Conservation (phyloP, 2,113 vertebrate genomes). For the Leptodactylus fuscus region DNA sequence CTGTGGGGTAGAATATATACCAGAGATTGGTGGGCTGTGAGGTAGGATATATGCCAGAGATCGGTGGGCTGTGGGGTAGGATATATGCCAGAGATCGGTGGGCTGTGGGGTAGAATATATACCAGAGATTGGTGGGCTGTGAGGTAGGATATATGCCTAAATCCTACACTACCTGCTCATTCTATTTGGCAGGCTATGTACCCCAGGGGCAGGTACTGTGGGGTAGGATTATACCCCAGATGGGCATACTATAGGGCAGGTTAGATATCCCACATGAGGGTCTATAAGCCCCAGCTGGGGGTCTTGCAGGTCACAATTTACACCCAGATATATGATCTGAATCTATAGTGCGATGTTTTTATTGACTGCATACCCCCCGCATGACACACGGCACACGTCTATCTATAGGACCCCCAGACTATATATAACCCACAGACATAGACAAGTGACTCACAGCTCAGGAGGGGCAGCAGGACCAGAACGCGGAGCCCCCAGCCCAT, state of each 20-base stretch:
- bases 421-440: neutral
- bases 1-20: neutral
- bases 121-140: neutral
- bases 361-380: neutral
- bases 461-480: conserved; percentile 1
- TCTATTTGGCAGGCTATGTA: too few relatives aligned
- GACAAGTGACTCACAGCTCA: conserved; percentile 37
- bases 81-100: neutral
- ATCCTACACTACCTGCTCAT: too few relatives aligned
- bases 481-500: conserved; percentile 8
- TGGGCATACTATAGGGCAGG: too few relatives aligned
- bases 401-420: neutral
- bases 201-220: too few relatives aligned
- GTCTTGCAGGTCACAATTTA: too few relatives aligned
- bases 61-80: neutral
- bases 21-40: too few relatives aligned
- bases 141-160: too few relatives aligned
- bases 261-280: too few relatives aligned
- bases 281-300: too few relatives aligned
- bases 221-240: too few relatives aligned
- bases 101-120: neutral
- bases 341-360: neutral
- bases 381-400: too few relatives aligned
- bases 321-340: too few relatives aligned
- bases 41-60: neutral